Percentiles rank a stretch among this genome's conserved stretches.
Conservation (phyloP, 2,888 invertebrate genomes). For the Keiferia lycopersicella region DNA sequence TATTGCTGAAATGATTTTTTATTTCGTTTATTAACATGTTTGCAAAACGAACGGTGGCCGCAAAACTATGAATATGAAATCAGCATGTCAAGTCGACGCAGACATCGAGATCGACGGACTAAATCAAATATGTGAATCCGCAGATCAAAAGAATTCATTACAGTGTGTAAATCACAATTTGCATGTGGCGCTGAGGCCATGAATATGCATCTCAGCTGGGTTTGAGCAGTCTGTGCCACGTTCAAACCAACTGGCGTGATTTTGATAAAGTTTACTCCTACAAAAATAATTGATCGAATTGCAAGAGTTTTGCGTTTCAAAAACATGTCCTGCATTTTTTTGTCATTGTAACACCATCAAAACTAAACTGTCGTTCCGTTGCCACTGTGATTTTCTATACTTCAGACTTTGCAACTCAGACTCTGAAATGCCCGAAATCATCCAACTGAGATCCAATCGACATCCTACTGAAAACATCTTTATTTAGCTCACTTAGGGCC, state of each 20-base stretch:
- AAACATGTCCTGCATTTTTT: no score
- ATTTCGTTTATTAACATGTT: conserved; percentile 46
- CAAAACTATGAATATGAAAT: conserved; percentile 78
- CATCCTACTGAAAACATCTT: no score
- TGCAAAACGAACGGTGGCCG: conserved; percentile 49
- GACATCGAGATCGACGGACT: conserved; percentile 77
- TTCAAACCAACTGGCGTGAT: conserved; percentile 41
- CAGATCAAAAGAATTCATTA: conserved; percentile 82
- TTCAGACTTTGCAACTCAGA: no score
- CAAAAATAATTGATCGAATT: no score
- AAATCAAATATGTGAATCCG: conserved; percentile 81
- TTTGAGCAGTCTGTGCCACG: conserved; percentile 70
- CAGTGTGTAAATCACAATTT: conserved; percentile 81
- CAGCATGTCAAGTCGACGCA: conserved; percentile 69
- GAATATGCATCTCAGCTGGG: conserved; percentile 78
- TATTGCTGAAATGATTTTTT: conserved; percentile 26
- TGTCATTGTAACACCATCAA: no score
- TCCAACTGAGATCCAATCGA: no score
- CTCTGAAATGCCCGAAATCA: no score
- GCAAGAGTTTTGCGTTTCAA: not conserved
- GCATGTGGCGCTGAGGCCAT: conserved; percentile 77
- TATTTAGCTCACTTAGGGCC: no score
- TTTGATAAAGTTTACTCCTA: no score
- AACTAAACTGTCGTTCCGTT: no score
- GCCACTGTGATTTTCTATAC: no score